Percentiles rank a stretch among this genome's conserved stretches.
Evolutionary conservation across 1,140 invertebrate species (phyloP).

Genomic region (Drosophila sucinea): DNA sequence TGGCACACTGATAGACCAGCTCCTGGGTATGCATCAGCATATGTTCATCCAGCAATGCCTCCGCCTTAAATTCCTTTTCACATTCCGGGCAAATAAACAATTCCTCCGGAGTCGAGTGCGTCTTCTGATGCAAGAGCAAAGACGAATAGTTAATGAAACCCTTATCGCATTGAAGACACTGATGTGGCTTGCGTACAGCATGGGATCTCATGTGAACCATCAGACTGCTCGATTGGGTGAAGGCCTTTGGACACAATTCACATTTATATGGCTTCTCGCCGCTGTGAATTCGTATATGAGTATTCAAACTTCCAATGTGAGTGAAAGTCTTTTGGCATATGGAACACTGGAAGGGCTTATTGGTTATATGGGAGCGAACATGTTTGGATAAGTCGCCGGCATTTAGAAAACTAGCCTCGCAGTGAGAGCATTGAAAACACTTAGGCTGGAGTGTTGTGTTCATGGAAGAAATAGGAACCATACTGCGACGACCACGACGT

Average conservation of each 20-base stretch:
- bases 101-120: slow-evolving; percentile 66
- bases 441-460: slow-evolving; percentile 41
- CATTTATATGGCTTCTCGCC: slow-evolving; percentile 83
- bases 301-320: slow-evolving; percentile 90
- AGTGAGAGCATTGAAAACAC: slow-evolving; percentile 85
- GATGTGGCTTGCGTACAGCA: slow-evolving; percentile 88
- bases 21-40: slow-evolving; percentile 77
- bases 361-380: slow-evolving; percentile 84
- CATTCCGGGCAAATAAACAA: slow-evolving; percentile 73
- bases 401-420: slow-evolving; percentile 86
- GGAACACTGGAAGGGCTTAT: slow-evolving; percentile 84
- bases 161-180: slow-evolving; percentile 86
- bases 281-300: slow-evolving; percentile 92
- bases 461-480: slow-evolving; percentile 43
- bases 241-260: slow-evolving; percentile 85
- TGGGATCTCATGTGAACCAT: slow-evolving; percentile 89
- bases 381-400: slow-evolving; percentile 86
- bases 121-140: slow-evolving; percentile 74
- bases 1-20: slow-evolving; percentile 84
- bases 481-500: slow-evolving; percentile 67
- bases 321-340: slow-evolving; percentile 84
- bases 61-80: slow-evolving; percentile 78
- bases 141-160: slow-evolving; percentile 82
- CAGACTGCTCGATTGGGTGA: slow-evolving; percentile 88
- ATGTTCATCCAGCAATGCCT: slow-evolving; percentile 76